A percentile compares a stretch with the other conserved stretches of the same genome.
Conservation (phyloP, 2,888 invertebrate genomes). For the Thecophora atra region DNA sequence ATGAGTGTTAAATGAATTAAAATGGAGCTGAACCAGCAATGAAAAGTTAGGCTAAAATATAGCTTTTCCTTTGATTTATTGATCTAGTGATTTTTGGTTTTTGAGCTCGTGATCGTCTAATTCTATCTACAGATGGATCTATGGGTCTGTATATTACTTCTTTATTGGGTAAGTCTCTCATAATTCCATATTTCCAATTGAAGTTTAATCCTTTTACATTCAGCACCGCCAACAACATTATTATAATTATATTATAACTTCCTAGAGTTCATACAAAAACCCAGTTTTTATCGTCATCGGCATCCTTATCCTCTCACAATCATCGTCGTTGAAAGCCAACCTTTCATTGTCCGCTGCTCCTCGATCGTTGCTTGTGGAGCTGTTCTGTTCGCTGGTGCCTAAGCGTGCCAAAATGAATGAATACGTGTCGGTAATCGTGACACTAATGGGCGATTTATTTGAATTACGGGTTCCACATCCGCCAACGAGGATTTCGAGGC, state of each 20-base stretch:
- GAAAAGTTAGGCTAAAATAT: no score
- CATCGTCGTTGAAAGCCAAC: neutral
- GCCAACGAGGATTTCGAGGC: neutral
- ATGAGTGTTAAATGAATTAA: conserved; percentile 60
- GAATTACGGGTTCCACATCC: conserved; percentile 51
- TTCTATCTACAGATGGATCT: no score
- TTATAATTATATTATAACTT: neutral
- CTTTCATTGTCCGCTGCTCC: neutral
- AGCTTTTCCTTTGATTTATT: no score
- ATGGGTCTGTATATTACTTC: no score
- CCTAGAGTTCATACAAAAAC: no score
- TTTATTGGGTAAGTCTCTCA: no score
- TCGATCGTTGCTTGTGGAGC: neutral
- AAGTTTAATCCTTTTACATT: conserved; percentile 3
- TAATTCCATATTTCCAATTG: no score
- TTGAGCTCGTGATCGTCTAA: no score
- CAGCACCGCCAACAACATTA: neutral
- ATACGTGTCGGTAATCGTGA: conserved; percentile 59
- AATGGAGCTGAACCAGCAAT: neutral
- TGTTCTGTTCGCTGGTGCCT: conserved; percentile 16
- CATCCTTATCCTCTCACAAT: no score
- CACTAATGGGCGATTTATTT: conserved; percentile 61
- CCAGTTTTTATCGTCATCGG: no score
- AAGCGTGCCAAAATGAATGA: conserved; percentile 51
- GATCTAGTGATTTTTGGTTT: no score